Base-by-base conservation (phyloP, 1,140 invertebrate species). In the Teleogryllus occipitalis region DNA sequence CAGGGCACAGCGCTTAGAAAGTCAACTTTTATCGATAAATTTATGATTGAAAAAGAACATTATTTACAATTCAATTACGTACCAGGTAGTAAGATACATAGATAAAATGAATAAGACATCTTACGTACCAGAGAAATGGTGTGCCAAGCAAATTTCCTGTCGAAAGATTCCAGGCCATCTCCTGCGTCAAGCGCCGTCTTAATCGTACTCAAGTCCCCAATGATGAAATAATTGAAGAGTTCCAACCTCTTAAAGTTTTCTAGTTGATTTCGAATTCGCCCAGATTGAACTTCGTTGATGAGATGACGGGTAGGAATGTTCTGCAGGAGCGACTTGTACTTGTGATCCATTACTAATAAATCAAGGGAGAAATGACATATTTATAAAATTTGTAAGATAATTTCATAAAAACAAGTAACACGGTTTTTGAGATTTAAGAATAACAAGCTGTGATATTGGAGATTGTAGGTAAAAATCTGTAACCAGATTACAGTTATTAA, bases 231-330 rank as follows among this genome's bases (percentile, higher is more conserved):
- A 83, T 97, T 96, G 0, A 96, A 93, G 65, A 97, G 93, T 83
- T 97, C 95, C 75, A 96, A 86, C 82, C 95, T 91, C 2, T 93
- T 88, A 5, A 97, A 86, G 82, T 91, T 90, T 12, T 89, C 87
- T 46, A 96, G 87, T 84, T 96, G 94, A 6, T 85, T 87, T 83
- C 85, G 89, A 77, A 90, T 90, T 73, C 86, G 85, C 82, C 81
- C 82, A 75, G 84, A 88, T 86, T 86, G 87, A 0, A 92, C 89
- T 21, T 89, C 88, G 1, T 92, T 90, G 39, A 96, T 96, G 1
- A 96, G 91, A 84, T 97, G 95, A 5, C 95, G 88, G 0, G 95
- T 95, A 21, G 95, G 93, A 47, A 97, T 92, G 85, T 97, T 97
- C 84, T 95, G 89, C 15, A 97, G 86, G 3, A 97, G 85, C 8